Evolutionary conservation across 2,113 vertebrate species (phyloP), one percentile per base, ranked within the genome.

Genomic region (Saccopteryx bilineata): DNA sequence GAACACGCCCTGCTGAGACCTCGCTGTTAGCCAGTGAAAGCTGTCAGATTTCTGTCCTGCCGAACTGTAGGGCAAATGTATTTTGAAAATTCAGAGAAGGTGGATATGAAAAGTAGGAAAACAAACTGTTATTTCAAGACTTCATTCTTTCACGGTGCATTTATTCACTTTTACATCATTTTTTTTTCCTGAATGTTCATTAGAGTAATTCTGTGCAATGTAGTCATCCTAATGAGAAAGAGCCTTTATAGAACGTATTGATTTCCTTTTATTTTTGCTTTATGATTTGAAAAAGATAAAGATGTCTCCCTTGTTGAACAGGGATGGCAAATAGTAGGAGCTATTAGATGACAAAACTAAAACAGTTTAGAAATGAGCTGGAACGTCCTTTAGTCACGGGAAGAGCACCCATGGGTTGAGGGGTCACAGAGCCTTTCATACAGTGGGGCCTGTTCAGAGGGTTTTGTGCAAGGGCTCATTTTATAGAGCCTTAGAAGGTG

Each of bases 151-250:
- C n/a, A 52, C 12, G 39, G 26, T 19, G 18, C 78, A 52, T 81
- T 85, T 93, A 81, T 39, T 82, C 48, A 81, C 9, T 72, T 89
- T 61, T 60, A 52, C 2, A 71, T 2, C 54, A 74, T 9, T 85
- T 89, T 83, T 17, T 28, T 92, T 76, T 14, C n/a, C n/a, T n/a
- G 26, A 10, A 88, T 88, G 11, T 82, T 93, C 90, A 93, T 33
- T 12, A 72, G 9, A 93, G 17, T 24, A 88, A 83, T 81, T 85
- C 8, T 91, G 5, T 80, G 5, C 83, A 71, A 33, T 87, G 24
- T 21, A 61, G 21, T 74, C 69, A 93, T 75, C 31, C 23, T 33
- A 48, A 17, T 48, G 52, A 89, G 72, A 79, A 76, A 39, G 46
- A 86, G 6, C 9, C 15, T 50, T 68, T 14, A 50, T 69, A 87